Conservation (phyloP, 2,797 vertebrate species). For the Micromesistius poutassou region DNA sequence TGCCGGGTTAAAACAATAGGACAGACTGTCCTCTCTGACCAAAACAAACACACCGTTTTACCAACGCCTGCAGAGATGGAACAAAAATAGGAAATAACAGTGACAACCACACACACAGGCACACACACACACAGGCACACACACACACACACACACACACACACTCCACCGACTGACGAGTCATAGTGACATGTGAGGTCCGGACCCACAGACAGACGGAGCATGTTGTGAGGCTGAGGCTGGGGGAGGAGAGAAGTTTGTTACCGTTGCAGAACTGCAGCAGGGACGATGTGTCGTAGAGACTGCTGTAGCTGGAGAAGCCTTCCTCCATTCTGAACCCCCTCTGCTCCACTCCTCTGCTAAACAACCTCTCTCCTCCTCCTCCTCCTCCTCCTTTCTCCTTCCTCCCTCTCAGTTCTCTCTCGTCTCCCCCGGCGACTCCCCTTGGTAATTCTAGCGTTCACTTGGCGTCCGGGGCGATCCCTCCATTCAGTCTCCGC, state of each 20-base stretch:
- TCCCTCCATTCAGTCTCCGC: constrained; percentile 73
- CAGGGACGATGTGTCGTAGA: constrained; percentile 96
- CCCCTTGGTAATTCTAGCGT: constrained; percentile 64
- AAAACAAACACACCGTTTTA: too few species aligned
- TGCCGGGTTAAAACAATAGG: constrained; percentile 4
- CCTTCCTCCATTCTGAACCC: constrained; percentile 91
- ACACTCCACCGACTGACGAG: constrained; percentile 1
- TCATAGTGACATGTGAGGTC: constrained; percentile 6
- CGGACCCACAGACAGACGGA: background rate
- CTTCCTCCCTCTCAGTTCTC: background rate
- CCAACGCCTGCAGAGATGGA: too few species aligned
- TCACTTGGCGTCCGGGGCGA: constrained; percentile 55
- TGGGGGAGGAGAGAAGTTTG: constrained; percentile 32
- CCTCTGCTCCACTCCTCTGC: constrained; percentile 25
- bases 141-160: too few species aligned
- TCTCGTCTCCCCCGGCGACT: background rate
- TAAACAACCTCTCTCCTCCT: constrained; percentile 64
- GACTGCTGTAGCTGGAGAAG: constrained; percentile 93
- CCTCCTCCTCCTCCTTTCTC: constrained; percentile 38
- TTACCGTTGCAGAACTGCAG: constrained; percentile 98
- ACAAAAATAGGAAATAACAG: too few species aligned
- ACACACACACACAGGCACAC: too few species aligned
- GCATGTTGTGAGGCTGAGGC: background rate
- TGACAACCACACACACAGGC: too few species aligned
- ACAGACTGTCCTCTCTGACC: background rate